Evolutionary conservation across 2,888 invertebrate species (phyloP), one percentile per base, ranked within the genome.

Genomic region (Carcina quercana): DNA sequence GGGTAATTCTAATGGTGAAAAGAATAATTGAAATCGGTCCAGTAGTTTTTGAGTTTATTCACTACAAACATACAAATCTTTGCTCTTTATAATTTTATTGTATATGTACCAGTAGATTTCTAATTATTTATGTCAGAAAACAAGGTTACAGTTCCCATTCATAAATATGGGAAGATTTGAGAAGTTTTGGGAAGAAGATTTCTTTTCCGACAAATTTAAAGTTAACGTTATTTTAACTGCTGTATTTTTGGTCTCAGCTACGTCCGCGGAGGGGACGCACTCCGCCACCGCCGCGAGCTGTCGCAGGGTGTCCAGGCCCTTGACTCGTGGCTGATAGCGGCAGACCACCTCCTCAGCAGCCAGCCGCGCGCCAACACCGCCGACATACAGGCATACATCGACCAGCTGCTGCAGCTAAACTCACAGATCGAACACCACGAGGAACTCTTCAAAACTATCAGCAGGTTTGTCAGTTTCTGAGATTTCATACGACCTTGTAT

Each of bases 391-490:
- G 85, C 88, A 7, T 94, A 95, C 53, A 91, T 93, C 13, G 90
- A 93, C 37, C 88, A 91, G 45, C 73, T 97, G 29, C 86, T 94
- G 71, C 86, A 87, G 38, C 85, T 95, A 17, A 92, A 94, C 63
- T 85, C 86, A 2, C 93, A 96, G 79, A 89, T 96, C 1, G 95
- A 95, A 54, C 89, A 90, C 25, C 91, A 95, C 42, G 97, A 97
- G 66, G 93, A 93, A 38, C 78, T 96, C 2, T 97, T 97, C 65
- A 96, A 97, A 72, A 89, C 87, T 35, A 91, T 96, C 25, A 97
- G 97, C 71, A 94, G 82, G 82, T 80, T 31, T 28, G 50, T n/a
- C n/a, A n/a, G 34, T 6, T 8, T 2, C 22, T 14, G n/a, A n/a
- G n/a, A n/a, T n/a, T n/a, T n/a, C n/a, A n/a, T n/a, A n/a, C n/a